Evolutionary conservation across 2,797 vertebrate species (phyloP), one percentile per base, ranked within the genome.

Genomic region (Mycteria americana): DNA sequence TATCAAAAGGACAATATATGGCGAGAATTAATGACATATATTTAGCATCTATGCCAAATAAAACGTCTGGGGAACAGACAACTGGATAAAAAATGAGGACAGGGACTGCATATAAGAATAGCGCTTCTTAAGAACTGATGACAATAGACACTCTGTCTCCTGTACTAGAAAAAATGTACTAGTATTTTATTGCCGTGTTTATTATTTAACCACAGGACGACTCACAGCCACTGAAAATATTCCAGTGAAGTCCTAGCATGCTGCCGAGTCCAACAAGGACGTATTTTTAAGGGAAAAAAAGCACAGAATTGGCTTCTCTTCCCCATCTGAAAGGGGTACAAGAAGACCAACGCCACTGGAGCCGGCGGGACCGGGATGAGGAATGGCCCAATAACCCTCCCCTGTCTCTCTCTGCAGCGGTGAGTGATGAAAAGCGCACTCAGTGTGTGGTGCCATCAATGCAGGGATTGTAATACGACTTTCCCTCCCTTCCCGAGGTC

Each of bases 401-500:
- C 48, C 43, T 41, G 68, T 10, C 33, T 68, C 62, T 53, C 59
- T 45, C 41, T 2, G 1, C 81, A 64, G 78, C 33, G 31, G 45
- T 18, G 18, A 74, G 73, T 1, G 4, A 50, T 75, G 94, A 94
- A 96, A 95, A 91, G 74, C 1, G 0, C 48, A 13, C 91, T 92
- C 70, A 83, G 81, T 45, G 3, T 56, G 87, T 22, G 6, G 53
- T n/a, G 21, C 65, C 31, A 5, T 93, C 92, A 96, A 70, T 95
- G 92, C 82, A 74, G 33, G 69, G 85, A 93, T 88, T 93, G 85
- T 94, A 63, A 46, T 1, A n/a, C 11, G 4, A 21, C 46, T 79
- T 94, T 87, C 62, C 37, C 74, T 90, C 50, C 75, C 92, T 96
- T 95, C 69, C 83, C 9, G 10, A 85, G 67, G 69, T 64, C 89